These are phyloP conservation scores for Polia nebulosa DNA, from an alignment of 2,888 invertebrate genomes.

Conservation along the genomic window DNA sequence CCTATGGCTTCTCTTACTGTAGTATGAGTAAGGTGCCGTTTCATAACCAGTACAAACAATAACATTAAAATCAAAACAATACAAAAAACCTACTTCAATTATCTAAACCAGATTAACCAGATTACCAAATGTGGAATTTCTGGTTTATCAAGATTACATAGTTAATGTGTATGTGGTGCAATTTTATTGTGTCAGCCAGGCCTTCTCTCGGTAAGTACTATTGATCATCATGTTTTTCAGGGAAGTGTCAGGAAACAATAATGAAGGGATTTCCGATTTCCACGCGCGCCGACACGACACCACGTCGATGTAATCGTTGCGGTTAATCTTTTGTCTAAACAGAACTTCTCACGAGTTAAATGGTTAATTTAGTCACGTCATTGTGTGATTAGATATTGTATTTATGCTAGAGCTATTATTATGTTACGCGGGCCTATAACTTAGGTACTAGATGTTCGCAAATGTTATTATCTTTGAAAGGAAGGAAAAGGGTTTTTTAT, in stretches of 20 bases:
- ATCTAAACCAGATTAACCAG: constrained; percentile 83
- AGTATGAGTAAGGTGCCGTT: constrained; percentile 48
- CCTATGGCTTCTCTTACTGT: constrained; percentile 31
- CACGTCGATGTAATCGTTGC: constrained; percentile 71
- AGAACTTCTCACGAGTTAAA: constrained; percentile 82
- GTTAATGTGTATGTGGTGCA: constrained; percentile 77
- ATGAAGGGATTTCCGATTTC: constrained; percentile 88
- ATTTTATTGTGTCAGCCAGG: constrained; percentile 82
- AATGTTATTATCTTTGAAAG: background rate
- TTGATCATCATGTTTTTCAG: constrained; percentile 76
- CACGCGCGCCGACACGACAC: constrained; percentile 72
- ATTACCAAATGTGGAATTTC: constrained; percentile 81
- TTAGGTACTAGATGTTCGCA: constrained; percentile 20
- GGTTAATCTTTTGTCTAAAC: constrained; percentile 80
- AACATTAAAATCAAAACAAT: constrained; percentile 75
- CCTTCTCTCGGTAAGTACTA: constrained; percentile 67
- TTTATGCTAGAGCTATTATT: constrained; percentile 38
- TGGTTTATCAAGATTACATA: constrained; percentile 83
- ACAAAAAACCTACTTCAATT: constrained; percentile 73
- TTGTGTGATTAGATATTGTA: constrained; percentile 63
- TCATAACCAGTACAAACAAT: constrained; percentile 60
- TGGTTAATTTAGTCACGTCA: constrained; percentile 77
- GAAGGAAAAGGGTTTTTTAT: background rate
- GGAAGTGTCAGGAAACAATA: constrained; percentile 85
- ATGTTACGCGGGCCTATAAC: constrained; percentile 27